Evolutionary conservation across 2,888 invertebrate genomes (phyloP), one percentile per base, ranked within the genome.

Genomic region (Gastrophysa polygoni): DNA sequence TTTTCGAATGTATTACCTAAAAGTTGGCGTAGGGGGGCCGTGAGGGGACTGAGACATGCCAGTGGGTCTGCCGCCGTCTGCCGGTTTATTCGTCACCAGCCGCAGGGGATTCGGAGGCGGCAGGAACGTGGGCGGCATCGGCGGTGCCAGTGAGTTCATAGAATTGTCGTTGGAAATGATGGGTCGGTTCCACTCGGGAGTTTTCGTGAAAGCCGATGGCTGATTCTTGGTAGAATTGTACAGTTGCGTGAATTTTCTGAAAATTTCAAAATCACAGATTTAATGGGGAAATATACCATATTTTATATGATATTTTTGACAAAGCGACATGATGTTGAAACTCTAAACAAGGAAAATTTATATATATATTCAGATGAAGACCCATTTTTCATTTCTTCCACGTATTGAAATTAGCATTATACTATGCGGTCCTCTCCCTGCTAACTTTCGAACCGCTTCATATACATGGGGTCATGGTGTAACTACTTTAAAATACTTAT

Each of bases 1-100:
- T n/a, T 86, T 91, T 91, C 84, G 91, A 54, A n/a, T n/a, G 21
- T 29, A 20, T 8, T 50, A 92, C 87, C 92, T 91, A 83, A 89
- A 89, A 78, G 88, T 87, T 64, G 88, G 88, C 78, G 88, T 86
- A 11, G 88, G 87, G 60, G 88, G 87, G 55, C 86, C 85, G 44
- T 87, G 86, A 7, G 84, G 81, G 38, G 81, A 76, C 58, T 84
- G 83, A 48, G 83, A 82, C 11, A 85, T 80, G 68, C 81, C 81
- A 47, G 74, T 73, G 6, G 77, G 75, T 75, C 83, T 63, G 70
- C 80, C 75, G 60, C 81, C 71, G 43, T 86, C 86, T n/a, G n/a
- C n/a, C 14, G 83, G 83, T 71, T 82, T 82, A 59, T 75, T 80
- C 3, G 80, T 73, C 11, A 82, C 80, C 76, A 89, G 85, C 49